phyloP scores from a whole-genome alignment of 53 echinoderm and acorn worm genomes.

The Arbacia lixula region DNA sequence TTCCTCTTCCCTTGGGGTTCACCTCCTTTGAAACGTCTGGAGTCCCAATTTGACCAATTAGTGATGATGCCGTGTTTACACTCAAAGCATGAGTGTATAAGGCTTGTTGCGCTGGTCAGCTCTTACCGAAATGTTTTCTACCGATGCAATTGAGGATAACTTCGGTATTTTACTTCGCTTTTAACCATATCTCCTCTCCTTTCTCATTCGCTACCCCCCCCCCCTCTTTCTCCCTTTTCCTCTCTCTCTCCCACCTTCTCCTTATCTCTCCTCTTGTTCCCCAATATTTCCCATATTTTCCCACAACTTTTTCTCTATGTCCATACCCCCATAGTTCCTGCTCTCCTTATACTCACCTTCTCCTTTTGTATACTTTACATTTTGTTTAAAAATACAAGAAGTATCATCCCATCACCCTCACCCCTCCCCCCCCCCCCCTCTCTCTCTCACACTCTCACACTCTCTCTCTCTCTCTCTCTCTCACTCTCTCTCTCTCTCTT shows the following conservation, averaged over 20 bases:
- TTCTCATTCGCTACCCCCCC: neutral
- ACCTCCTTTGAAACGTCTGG: neutral
- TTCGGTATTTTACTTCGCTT: no score
- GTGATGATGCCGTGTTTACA: neutral
- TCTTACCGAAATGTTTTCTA: neutral
- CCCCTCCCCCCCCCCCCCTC: no score
- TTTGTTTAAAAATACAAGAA: no score
- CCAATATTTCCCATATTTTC: neutral
- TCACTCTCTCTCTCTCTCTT: no score
- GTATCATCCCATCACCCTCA: no score
- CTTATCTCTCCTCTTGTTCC: neutral
- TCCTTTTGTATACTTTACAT: no score
- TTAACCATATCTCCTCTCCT: neutral
- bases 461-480: no score
- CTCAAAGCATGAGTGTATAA: no score
- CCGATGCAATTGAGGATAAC: neutral
- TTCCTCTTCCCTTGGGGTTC: neutral
- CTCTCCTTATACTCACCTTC: no score
- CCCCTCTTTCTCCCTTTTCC: neutral
- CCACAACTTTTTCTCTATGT: neutral
- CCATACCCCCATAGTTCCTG: no score
- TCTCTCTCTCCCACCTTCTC: neutral
- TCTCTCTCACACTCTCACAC: no score
- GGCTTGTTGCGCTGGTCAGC: slow-evolving; percentile 2
- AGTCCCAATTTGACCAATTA: slow-evolving; percentile 31